Evolutionary conservation across 2,797 vertebrate genomes (phyloP).

Genomic region (Chelon labrosus): DNA sequence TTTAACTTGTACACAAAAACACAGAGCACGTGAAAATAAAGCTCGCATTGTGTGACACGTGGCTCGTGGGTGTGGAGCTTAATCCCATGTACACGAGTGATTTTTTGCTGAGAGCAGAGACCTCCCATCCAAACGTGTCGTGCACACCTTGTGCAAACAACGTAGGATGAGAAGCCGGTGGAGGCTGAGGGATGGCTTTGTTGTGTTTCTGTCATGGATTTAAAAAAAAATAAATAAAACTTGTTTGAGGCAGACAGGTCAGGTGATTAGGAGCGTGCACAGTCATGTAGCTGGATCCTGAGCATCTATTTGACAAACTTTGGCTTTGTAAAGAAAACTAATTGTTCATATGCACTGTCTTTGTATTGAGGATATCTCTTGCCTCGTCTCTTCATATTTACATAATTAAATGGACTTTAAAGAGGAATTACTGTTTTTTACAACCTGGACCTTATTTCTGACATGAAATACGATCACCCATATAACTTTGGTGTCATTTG

Average conservation of each 20-base stretch:
- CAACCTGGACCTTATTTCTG: too few relatives aligned
- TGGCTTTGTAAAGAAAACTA: too few relatives aligned
- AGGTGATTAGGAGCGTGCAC: too few relatives aligned
- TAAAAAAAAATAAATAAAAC: neutral
- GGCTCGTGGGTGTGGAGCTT: slow-evolving; percentile 30
- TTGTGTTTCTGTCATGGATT: neutral
- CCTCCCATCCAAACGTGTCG: neutral
- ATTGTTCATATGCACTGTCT: too few relatives aligned
- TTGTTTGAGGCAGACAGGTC: neutral
- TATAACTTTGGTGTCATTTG: too few relatives aligned
- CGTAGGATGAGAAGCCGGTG: neutral
- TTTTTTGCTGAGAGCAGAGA: slow-evolving; percentile 39
- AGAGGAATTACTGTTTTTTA: too few relatives aligned
- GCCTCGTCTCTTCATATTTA: too few relatives aligned
- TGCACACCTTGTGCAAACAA: slow-evolving; percentile 51
- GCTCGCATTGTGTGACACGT: slow-evolving; percentile 5
- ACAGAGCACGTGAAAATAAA: slow-evolving; percentile 19
- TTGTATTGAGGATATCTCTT: too few relatives aligned
- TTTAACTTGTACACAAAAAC: slow-evolving; percentile 18
- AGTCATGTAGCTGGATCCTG: too few relatives aligned
- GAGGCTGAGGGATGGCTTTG: neutral
- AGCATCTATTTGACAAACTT: too few relatives aligned
- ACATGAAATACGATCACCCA: too few relatives aligned
- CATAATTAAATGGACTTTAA: too few relatives aligned
- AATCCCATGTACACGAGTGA: slow-evolving; percentile 22